Evolutionary conservation across 2,888 invertebrate species (phyloP).

Genomic region (Ditylenchus weischeri): DNA sequence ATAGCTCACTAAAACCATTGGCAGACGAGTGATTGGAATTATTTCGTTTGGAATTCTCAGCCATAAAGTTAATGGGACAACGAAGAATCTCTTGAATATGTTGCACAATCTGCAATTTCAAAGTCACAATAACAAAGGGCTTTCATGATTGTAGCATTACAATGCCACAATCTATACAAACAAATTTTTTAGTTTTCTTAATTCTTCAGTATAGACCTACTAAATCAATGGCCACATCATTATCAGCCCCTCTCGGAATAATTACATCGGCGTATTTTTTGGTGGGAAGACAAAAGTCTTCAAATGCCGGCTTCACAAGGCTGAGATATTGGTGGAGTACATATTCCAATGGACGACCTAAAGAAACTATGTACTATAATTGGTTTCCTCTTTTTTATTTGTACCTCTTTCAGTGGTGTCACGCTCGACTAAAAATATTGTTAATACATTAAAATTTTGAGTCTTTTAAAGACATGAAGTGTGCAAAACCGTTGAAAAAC

Average conservation of each 20-base stretch:
- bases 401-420: conserved; percentile 84
- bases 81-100: conserved; percentile 84
- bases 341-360: conserved; percentile 80
- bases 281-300: conserved; percentile 71
- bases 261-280: conserved; percentile 99
- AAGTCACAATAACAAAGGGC: no score
- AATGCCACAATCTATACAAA: no score
- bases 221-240: conserved; percentile 87
- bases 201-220: no score
- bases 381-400: no score
- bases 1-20: background rate
- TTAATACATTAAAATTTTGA: no score
- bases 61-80: conserved; percentile 17
- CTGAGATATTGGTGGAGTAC: conserved; percentile 84
- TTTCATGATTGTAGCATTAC: no score
- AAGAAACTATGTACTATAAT: no score
- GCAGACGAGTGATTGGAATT: background rate
- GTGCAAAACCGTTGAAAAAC: no score
- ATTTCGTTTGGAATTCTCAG: background rate
- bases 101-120: conserved; percentile 72
- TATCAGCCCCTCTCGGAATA: conserved; percentile 74
- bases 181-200: no score
- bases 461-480: no score
- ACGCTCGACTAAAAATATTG: conserved; percentile 70
- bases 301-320: conserved; percentile 76